phyloP scores from a whole-genome alignment of 2,797 vertebrate species.

The Bradypodion ventrale region DNA sequence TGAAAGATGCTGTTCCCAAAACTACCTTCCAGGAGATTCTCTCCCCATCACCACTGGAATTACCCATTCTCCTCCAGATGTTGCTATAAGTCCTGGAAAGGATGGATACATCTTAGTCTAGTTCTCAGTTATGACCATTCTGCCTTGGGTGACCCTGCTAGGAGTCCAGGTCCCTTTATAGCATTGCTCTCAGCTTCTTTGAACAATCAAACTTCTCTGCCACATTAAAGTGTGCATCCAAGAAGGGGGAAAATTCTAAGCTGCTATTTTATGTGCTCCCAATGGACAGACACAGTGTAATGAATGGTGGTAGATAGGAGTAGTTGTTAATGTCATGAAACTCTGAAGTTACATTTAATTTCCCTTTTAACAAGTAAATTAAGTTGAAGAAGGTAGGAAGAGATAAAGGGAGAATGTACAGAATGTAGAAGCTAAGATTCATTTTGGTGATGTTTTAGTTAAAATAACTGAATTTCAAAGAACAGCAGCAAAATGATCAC shows the following conservation, averaged over 20 bases:
- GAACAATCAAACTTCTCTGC: too few relatives aligned
- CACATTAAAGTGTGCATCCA: too few relatives aligned
- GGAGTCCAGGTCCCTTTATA: too few relatives aligned
- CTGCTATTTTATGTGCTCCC: neutral
- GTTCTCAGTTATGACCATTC: too few relatives aligned
- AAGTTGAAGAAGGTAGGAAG: neutral
- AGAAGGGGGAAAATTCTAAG: neutral
- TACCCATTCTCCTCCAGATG: too few relatives aligned
- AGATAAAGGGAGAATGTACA: neutral
- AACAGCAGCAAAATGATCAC: conserved; percentile 39
- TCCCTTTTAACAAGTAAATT: neutral
- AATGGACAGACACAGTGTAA: neutral
- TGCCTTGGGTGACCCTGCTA: too few relatives aligned
- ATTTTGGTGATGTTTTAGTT: conserved; percentile 44
- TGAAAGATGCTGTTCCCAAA: too few relatives aligned
- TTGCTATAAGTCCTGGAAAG: too few relatives aligned
- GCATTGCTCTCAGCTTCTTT: too few relatives aligned
- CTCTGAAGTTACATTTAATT: neutral
- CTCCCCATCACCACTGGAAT: too few relatives aligned
- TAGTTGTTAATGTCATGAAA: neutral
- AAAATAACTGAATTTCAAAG: conserved; percentile 44
- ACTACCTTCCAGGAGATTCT: too few relatives aligned
- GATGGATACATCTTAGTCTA: too few relatives aligned
- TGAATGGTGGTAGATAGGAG: neutral
- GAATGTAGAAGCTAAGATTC: conserved; percentile 27